These are phyloP conservation scores for Argyrosomus japonicus DNA, from an alignment of 2,113 vertebrate species.

Conservation along the genomic window DNA sequence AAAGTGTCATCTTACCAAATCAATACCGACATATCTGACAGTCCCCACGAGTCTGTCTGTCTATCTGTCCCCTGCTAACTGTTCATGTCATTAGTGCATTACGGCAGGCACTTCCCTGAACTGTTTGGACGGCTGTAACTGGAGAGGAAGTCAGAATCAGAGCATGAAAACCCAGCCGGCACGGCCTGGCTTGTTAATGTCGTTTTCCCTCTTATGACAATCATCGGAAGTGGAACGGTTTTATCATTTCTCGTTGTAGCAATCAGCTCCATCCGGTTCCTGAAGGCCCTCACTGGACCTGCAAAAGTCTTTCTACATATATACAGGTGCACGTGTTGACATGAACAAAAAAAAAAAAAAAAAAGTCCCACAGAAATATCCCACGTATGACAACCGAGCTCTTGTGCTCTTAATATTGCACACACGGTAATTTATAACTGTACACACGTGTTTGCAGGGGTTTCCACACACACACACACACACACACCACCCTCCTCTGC, in stretches of 20 bases:
- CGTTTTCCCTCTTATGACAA: slow-evolving; percentile 65
- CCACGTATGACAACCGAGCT: neutral
- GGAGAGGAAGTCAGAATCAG: slow-evolving; percentile 70
- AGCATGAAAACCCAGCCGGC: slow-evolving; percentile 63
- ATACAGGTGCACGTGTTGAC: slow-evolving; percentile 36
- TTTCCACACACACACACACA: slow-evolving; percentile 17
- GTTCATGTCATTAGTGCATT: slow-evolving; percentile 74
- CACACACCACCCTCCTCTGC: neutral
- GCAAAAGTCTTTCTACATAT: slow-evolving; percentile 24
- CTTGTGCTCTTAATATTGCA: neutral
- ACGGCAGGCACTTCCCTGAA: slow-evolving; percentile 73
- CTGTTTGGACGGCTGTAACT: slow-evolving; percentile 71
- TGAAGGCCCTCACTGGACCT: slow-evolving; percentile 16
- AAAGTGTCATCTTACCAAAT: slow-evolving; percentile 78
- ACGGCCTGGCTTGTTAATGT: slow-evolving; percentile 62
- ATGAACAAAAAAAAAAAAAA: too few relatives aligned
- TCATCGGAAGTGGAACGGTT: slow-evolving; percentile 67
- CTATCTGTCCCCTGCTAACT: slow-evolving; percentile 69
- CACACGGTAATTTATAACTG: slow-evolving; percentile 30
- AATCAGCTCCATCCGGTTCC: slow-evolving; percentile 55
- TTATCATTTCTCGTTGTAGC: slow-evolving; percentile 64
- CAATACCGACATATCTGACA: slow-evolving; percentile 77
- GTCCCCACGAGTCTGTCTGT: slow-evolving; percentile 69
- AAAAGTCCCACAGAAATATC: too few relatives aligned
- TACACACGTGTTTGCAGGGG: slow-evolving; percentile 12